Percentiles rank a stretch among this genome's conserved stretches.
These are phyloP conservation scores for Cottoperca gobio DNA, from an alignment of 2,797 vertebrate genomes.

Conservation along the genomic window DNA sequence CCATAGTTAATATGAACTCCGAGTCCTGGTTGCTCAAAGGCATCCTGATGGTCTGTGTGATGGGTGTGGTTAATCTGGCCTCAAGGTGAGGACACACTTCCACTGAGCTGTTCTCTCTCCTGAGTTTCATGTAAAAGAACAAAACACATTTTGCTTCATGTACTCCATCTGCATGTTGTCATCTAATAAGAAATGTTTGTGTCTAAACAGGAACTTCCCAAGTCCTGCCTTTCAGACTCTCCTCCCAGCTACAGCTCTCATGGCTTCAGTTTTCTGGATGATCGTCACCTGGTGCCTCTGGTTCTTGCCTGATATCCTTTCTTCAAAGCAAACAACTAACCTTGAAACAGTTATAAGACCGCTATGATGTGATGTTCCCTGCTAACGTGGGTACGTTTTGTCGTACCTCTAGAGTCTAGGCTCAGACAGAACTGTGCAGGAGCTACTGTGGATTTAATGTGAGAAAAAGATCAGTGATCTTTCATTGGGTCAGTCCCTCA, in stretches of 20 bases:
- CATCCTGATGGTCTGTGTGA: conserved; percentile 86
- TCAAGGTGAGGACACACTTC: conserved; percentile 82
- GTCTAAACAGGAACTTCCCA: conserved; percentile 83
- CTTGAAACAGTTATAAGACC: background rate
- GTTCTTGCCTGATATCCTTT: conserved; percentile 98
- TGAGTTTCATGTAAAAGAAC: background rate
- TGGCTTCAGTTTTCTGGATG: conserved; percentile 95
- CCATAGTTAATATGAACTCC: conserved; percentile 87
- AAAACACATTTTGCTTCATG: background rate
- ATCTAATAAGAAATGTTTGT: conserved; percentile 14
- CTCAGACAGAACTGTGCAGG: background rate
- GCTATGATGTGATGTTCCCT: background rate
- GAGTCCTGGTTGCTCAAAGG: conserved; percentile 98
- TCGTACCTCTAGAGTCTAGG: background rate
- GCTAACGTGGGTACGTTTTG: background rate
- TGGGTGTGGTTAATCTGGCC: conserved; percentile 84
- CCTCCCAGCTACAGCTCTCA: conserved; percentile 85
- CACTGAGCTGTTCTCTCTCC: background rate
- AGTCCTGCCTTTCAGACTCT: conserved; percentile 81
- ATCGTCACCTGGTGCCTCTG: conserved; percentile 91
- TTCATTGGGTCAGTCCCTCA: background rate
- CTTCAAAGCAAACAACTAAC: background rate
- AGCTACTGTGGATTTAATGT: background rate
- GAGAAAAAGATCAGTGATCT: background rate
- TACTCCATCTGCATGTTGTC: background rate